phyloP scores from a whole-genome alignment of 2,797 vertebrate genomes.

The Fringilla coelebs region DNA sequence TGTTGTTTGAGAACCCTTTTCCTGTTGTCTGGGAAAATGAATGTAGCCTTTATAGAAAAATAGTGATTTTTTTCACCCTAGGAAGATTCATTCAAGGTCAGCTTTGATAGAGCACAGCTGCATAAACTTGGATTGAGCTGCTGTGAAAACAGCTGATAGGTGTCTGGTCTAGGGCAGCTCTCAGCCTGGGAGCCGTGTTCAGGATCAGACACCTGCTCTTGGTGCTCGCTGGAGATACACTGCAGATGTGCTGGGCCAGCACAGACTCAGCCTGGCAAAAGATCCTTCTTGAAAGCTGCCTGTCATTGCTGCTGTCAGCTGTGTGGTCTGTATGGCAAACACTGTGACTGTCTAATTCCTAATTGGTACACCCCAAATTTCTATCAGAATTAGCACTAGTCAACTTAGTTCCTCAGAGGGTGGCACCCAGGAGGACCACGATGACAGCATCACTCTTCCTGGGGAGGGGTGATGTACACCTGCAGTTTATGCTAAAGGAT shows the following conservation, averaged over 20 bases:
- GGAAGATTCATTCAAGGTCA: neutral
- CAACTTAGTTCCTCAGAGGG: neutral
- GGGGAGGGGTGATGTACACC: fast-evolving
- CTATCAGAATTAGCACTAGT: neutral
- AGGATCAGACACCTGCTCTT: neutral
- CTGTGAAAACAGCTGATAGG: neutral
- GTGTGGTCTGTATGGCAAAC: neutral
- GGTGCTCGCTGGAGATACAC: fast-evolving
- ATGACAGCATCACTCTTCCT: neutral
- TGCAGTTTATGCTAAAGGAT: neutral
- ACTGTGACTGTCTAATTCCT: neutral
- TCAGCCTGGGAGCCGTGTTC: fast-evolving
- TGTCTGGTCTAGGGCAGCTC: neutral
- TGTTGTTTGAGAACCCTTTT: neutral
- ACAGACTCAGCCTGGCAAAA: neutral
- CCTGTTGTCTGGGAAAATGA: neutral
- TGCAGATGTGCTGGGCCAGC: neutral
- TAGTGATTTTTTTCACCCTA: neutral
- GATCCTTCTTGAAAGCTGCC: neutral
- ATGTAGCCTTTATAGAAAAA: neutral
- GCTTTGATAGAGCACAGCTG: neutral
- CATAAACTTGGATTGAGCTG: neutral
- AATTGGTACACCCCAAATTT: neutral
- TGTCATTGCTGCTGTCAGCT: neutral
- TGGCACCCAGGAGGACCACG: neutral